Percentiles rank a stretch among this genome's conserved stretches.
Conservation (phyloP, 2,888 invertebrate genomes). For the Meiosimyza decipiens region DNA sequence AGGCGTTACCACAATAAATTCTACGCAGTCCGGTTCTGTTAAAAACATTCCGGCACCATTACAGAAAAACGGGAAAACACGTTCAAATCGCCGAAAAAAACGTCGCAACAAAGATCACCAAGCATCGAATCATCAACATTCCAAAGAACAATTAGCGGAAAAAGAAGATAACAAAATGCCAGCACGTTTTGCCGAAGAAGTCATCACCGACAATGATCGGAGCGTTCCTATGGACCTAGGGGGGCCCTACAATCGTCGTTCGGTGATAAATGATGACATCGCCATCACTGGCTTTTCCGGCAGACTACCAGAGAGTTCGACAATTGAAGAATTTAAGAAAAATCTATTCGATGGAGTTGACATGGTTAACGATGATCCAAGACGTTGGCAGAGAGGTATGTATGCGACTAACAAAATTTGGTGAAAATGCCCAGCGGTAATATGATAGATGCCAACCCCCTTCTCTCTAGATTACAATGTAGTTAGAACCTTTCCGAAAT, state of each 20-base stretch:
- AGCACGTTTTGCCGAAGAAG: conserved; percentile 73
- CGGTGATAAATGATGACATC: conserved; percentile 72
- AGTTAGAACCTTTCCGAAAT: too few relatives aligned
- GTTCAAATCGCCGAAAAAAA: conserved; percentile 60
- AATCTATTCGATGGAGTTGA: conserved; percentile 92
- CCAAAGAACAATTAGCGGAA: conserved; percentile 49
- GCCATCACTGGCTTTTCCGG: conserved; percentile 88
- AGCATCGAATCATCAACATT: conserved; percentile 44
- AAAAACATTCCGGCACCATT: conserved; percentile 49
- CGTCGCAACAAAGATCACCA: conserved; percentile 59
- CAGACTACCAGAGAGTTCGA: conserved; percentile 90
- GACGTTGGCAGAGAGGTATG: conserved; percentile 85
- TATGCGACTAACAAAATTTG: background rate
- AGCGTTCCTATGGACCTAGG: conserved; percentile 57
- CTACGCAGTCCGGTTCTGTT: conserved; percentile 50
- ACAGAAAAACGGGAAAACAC: conserved; percentile 54
- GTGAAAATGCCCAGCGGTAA: too few relatives aligned
- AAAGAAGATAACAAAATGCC: conserved; percentile 71
- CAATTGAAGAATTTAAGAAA: conserved; percentile 91
- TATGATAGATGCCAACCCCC: too few relatives aligned
- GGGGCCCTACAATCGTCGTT: conserved; percentile 53
- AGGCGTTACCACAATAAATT: conserved; percentile 54
- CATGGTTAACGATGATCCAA: conserved; percentile 90
- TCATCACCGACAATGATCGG: conserved; percentile 61
- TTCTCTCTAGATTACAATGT: too few relatives aligned